phyloP scores from a whole-genome alignment of 1,140 invertebrate species.

The Holcopasites calliopsidis region DNA sequence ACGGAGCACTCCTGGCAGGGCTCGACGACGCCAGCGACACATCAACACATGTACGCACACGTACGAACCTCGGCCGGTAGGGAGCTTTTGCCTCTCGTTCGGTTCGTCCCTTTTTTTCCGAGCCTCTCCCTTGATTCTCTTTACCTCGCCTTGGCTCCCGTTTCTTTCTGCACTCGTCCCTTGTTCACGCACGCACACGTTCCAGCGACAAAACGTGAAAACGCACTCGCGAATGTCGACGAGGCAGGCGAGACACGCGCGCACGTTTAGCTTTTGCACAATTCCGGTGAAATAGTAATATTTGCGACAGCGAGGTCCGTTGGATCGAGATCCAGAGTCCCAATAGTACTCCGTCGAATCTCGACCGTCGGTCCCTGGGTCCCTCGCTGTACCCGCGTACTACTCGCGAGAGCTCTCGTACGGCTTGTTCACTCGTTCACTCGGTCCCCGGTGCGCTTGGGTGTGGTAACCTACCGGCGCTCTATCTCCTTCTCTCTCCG shows the following conservation, averaged over 20 bases:
- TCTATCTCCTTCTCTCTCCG: slow-evolving; percentile 54
- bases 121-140: neutral
- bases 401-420: slow-evolving; percentile 50
- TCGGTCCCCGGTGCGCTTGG: slow-evolving; percentile 75
- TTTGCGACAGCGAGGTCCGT: slow-evolving; percentile 26
- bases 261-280: slow-evolving; percentile 22
- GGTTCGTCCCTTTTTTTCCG: neutral
- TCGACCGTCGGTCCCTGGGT: slow-evolving; percentile 31
- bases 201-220: slow-evolving; percentile 28
- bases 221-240: slow-evolving; percentile 44
- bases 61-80: slow-evolving; percentile 39
- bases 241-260: slow-evolving; percentile 41
- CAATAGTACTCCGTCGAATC: slow-evolving; percentile 33
- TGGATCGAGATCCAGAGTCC: slow-evolving; percentile 41
- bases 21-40: slow-evolving; percentile 67
- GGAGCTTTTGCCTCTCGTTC: slow-evolving; percentile 10
- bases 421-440: slow-evolving; percentile 63
- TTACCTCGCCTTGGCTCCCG: neutral
- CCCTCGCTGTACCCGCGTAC: slow-evolving; percentile 49
- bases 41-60: slow-evolving; percentile 66
- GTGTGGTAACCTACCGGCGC: slow-evolving; percentile 79
- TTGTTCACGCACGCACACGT: slow-evolving; percentile 22
- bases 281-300: slow-evolving; percentile 1
- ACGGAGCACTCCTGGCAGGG: slow-evolving; percentile 60
- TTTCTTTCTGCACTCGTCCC: neutral